These are phyloP conservation scores for Leptocoma aspasia DNA, from an alignment of 2,113 vertebrate species.

Conservation along the genomic window DNA sequence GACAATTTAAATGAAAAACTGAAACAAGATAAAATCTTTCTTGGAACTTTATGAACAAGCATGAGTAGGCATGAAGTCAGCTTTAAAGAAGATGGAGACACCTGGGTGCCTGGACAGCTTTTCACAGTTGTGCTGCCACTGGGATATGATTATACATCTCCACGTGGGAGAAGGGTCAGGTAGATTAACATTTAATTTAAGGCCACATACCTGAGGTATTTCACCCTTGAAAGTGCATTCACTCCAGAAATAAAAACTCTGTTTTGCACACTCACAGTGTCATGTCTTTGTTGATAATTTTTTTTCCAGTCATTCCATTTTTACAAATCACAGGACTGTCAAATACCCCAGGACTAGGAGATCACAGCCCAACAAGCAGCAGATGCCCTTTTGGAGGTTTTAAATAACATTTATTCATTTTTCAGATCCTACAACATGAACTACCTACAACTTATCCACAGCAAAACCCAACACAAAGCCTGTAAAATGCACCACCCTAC, in stretches of 20 bases:
- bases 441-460: conserved; percentile 22
- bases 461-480: conserved; percentile 46
- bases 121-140: neutral
- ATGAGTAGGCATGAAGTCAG: neutral
- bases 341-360: conserved; percentile 69
- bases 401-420: conserved; percentile 53
- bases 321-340: conserved; percentile 61
- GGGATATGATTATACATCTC: neutral
- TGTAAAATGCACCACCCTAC: neutral
- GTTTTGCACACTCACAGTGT: conserved; percentile 32
- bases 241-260: conserved; percentile 54
- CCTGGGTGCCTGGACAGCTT: neutral
- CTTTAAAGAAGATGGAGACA: neutral
- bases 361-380: conserved; percentile 62
- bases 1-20: neutral
- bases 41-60: neutral
- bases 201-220: neutral
- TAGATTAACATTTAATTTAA: neutral
- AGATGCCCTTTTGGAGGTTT: conserved; percentile 55
- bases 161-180: neutral
- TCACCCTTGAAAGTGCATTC: conserved; percentile 40
- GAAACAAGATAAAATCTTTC: neutral
- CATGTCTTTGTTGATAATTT: conserved; percentile 51
- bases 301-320: conserved; percentile 63
- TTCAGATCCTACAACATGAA: neutral